Percentiles rank a stretch among this genome's conserved stretches.
These are phyloP conservation scores for Drosophila burlai DNA, from an alignment of 1,140 invertebrate species.

Conservation along the genomic window DNA sequence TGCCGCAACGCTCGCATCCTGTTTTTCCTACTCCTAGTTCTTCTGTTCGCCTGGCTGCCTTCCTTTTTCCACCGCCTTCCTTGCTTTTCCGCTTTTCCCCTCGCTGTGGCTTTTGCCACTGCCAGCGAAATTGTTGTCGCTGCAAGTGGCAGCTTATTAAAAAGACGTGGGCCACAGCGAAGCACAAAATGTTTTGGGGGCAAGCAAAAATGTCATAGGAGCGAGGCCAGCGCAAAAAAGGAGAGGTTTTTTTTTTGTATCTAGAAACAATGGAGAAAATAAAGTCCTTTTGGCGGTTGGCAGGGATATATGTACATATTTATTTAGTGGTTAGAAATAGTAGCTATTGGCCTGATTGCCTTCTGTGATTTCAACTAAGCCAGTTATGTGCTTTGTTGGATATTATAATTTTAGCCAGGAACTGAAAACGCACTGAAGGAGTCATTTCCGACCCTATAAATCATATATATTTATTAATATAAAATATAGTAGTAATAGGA, in stretches of 20 bases:
- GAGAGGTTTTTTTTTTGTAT: neutral
- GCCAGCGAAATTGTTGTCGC: constrained; percentile 60
- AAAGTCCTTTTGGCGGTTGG: constrained; percentile 5
- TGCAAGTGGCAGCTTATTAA: constrained; percentile 82
- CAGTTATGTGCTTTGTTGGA: neutral
- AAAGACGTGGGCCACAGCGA: constrained; percentile 67
- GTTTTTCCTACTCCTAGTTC: constrained; percentile 42
- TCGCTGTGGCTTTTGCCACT: constrained; percentile 49
- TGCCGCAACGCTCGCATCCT: constrained; percentile 27
- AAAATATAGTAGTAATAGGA: no score
- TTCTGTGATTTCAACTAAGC: neutral
- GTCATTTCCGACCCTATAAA: no score
- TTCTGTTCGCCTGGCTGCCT: constrained; percentile 56
- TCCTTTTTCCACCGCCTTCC: constrained; percentile 13
- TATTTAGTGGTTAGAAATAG: constrained; percentile 19
- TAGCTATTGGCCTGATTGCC: constrained; percentile 10
- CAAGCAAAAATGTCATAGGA: constrained; percentile 57
- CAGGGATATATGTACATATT: constrained; percentile 14
- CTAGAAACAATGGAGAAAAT: constrained; percentile 41
- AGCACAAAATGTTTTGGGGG: constrained; percentile 54
- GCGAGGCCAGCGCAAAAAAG: constrained; percentile 19
- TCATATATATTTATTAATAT: neutral
- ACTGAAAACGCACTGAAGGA: no score
- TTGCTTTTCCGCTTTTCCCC: constrained; percentile 15
- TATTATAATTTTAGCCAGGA: neutral